Percentiles rank a stretch among this genome's conserved stretches.
Evolutionary conservation across 2,797 vertebrate species (phyloP).

Genomic region (Gambusia yucatana): DNA sequence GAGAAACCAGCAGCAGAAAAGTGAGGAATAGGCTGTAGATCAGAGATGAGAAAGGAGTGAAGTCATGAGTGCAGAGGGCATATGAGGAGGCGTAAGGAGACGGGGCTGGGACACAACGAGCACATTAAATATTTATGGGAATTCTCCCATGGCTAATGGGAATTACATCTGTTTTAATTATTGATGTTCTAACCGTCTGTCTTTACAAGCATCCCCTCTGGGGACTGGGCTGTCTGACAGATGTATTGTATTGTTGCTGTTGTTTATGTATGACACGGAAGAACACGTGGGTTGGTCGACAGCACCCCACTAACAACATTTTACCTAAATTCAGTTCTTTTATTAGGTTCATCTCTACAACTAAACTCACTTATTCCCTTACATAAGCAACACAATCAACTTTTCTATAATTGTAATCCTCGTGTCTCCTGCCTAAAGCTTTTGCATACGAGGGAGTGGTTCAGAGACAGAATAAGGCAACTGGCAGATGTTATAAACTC

Average conservation of each 20-base stretch:
- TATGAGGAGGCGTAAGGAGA: conserved; percentile 40
- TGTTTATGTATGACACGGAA: conserved; percentile 62
- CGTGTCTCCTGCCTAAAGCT: conserved; percentile 22
- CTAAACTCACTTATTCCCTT: conserved; percentile 21
- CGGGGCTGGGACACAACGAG: conserved; percentile 52
- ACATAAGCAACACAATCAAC: conserved; percentile 9
- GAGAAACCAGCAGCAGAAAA: conserved; percentile 35
- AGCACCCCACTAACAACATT: conserved; percentile 26
- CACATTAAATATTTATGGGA: conserved; percentile 82
- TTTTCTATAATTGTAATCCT: conserved; percentile 12
- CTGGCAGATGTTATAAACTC: conserved; percentile 43
- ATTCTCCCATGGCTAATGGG: conserved; percentile 77
- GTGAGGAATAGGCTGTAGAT: conserved; percentile 29
- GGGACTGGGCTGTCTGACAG: conserved; percentile 61
- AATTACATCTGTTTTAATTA: conserved; percentile 86
- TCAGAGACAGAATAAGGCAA: conserved; percentile 34
- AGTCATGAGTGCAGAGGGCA: conserved; percentile 38
- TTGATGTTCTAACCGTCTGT: conserved; percentile 81
- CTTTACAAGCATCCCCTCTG: conserved; percentile 70
- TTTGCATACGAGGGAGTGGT: conserved; percentile 19
- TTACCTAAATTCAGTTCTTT: conserved; percentile 30
- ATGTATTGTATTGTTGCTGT: conserved; percentile 62
- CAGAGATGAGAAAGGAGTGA: conserved; percentile 57
- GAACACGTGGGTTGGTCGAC: conserved; percentile 30
- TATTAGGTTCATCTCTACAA: conserved; percentile 11